Base-by-base conservation (phyloP, 1,140 invertebrate species). In the Drosophila burlai region DNA sequence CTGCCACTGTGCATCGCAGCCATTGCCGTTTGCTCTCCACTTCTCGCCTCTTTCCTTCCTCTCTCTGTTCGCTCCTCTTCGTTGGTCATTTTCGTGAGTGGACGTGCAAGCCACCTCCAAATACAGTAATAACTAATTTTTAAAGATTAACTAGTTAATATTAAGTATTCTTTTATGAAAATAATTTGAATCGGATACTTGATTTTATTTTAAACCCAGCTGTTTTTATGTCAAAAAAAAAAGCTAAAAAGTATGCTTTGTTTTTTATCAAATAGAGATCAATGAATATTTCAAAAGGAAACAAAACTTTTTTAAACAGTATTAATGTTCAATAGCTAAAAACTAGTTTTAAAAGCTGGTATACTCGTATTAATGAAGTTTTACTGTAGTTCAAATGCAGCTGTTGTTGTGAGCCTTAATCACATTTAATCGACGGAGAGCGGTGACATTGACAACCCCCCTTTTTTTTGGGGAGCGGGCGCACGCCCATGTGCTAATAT, bases 61-160 rank as follows among this genome's bases (percentile, higher is more conserved):
- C 38, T 42, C 34, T 43, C 54, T 29, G 38, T n/a, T 18, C 36
- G 42, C 66, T 31, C 31, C 45, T 71, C 67, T 83, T 81, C 29
- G 74, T 74, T 89, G 84, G 84, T 89, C 84, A 89, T 68, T 89
- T 89, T 84, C 62, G 77, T 87, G 73, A 89, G 81, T 81, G 81
- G 80, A 77, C 76, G 43, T 66, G 69, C 58, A 47, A 67, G 18
- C 61, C 54, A 38, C 47, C 21, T 29, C 58, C 50, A 67, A 61
- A 63, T 54, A 63, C 46, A 63, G 57, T 40, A 26, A 29, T 31
- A 63, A 43, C 57, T 29, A 43, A 42, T 55, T 24, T 21, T 38
- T 24, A 21, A 3, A 4, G 18, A 18, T 54, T 36, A 24, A 6
- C 16, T 34, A 52, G 16, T 52, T 18, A 18, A 38, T 40, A 15